phyloP scores from a whole-genome alignment of 1,140 invertebrate species.

The Drosophila ogumai region DNA sequence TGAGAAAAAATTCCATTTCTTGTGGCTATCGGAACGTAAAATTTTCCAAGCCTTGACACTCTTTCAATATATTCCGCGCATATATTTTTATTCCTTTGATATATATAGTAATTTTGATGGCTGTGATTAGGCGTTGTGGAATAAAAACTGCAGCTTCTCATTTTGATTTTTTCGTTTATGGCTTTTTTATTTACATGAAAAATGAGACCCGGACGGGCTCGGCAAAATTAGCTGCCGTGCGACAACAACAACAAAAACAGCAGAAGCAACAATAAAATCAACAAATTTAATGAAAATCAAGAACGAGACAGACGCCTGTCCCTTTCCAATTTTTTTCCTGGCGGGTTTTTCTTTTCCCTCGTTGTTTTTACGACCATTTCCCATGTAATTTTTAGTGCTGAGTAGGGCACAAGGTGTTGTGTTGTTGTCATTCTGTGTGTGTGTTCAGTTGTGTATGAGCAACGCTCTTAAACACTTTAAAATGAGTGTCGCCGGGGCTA shows the following conservation, averaged over 20 bases:
- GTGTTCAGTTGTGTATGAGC: constrained; percentile 23
- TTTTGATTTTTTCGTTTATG: constrained; percentile 53
- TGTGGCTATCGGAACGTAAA: constrained; percentile 55
- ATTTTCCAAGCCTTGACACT: constrained; percentile 80
- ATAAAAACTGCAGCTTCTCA: constrained; percentile 55
- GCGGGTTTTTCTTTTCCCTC: constrained; percentile 34
- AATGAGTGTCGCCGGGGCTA: constrained; percentile 71
- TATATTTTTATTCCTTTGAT: constrained; percentile 39
- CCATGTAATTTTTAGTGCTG: constrained; percentile 77
- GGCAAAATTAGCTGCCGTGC: constrained; percentile 60
- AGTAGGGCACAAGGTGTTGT: constrained; percentile 67
- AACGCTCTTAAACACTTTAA: constrained; percentile 71
- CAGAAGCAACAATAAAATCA: constrained; percentile 61
- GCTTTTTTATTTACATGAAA: constrained; percentile 70
- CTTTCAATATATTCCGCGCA: constrained; percentile 48
- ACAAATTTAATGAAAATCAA: constrained; percentile 76
- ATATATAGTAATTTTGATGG: constrained; percentile 49
- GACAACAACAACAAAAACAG: constrained; percentile 37
- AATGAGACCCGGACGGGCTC: constrained; percentile 43
- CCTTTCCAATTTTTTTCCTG: constrained; percentile 8
- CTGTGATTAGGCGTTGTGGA: constrained; percentile 29
- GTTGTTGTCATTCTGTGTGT: constrained; percentile 31
- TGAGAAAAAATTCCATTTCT: constrained; percentile 58
- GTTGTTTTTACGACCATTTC: constrained; percentile 70
- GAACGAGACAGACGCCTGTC: constrained; percentile 25